phyloP scores from a whole-genome alignment of 30 jellyfish, hydroid and myxozoan genomes.

The Aurelia coerulea region DNA sequence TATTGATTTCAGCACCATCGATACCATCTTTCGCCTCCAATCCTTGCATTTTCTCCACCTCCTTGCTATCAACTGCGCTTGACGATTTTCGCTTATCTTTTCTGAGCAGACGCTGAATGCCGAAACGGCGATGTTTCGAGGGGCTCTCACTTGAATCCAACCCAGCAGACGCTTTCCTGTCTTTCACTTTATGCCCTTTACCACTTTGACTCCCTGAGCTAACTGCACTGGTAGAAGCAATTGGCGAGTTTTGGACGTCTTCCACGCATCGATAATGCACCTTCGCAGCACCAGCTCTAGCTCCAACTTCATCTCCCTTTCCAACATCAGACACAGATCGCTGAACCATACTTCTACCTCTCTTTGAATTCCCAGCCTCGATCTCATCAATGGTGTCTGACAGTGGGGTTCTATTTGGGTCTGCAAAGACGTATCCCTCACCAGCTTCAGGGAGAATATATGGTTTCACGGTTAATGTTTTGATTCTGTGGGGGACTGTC shows the following conservation, averaged over 20 bases:
- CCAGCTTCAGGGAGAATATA: background rate
- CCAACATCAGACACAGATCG: background rate
- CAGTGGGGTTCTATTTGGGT: background rate
- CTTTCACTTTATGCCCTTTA: background rate
- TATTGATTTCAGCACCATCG: background rate
- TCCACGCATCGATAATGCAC: background rate
- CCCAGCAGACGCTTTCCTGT: background rate
- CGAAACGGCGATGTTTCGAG: conserved; percentile 38
- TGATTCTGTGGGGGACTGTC: background rate
- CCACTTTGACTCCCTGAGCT: background rate
- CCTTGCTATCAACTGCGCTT: conserved; percentile 31
- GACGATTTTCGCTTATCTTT: conserved; percentile 28
- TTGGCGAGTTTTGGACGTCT: background rate
- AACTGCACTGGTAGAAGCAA: background rate
- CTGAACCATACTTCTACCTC: background rate
- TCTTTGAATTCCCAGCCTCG: background rate
- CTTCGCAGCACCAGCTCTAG: background rate
- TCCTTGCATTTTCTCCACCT: background rate
- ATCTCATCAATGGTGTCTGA: background rate
- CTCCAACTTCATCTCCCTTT: background rate
- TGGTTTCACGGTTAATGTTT: background rate
- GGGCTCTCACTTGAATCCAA: background rate
- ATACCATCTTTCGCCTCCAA: background rate
- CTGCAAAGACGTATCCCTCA: background rate
- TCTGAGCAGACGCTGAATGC: conserved; percentile 43